Conservation (phyloP, 2,888 invertebrate genomes). For the Ligdia adustata region DNA sequence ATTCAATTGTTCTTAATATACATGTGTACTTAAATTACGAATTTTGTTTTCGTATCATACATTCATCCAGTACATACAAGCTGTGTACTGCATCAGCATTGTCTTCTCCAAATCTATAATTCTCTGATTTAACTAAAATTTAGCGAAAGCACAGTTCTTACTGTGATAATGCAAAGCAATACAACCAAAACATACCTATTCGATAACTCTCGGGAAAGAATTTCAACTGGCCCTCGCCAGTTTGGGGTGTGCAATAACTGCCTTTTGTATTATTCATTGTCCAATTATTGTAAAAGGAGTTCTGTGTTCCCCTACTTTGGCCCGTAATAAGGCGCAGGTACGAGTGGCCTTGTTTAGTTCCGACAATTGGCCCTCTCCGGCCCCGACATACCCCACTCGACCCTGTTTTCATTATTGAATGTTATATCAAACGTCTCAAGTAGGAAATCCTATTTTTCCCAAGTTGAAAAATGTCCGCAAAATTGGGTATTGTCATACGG, state of each 20-base stretch:
- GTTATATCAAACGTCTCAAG: constrained; percentile 60
- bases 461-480: constrained; percentile 22
- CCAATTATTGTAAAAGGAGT: constrained; percentile 83
- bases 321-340: constrained; percentile 49
- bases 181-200: constrained; percentile 25
- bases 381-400: constrained; percentile 44
- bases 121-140: no score
- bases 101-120: no score
- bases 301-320: constrained; percentile 60
- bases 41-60: no score
- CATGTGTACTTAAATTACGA: no score
- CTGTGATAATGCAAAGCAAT: no score
- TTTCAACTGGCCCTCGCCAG: constrained; percentile 60
- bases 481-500: constrained; percentile 23
- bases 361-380: constrained; percentile 57
- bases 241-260: constrained; percentile 72
- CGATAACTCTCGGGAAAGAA: constrained; percentile 36
- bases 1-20: no score
- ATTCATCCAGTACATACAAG: no score
- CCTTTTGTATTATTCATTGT: constrained; percentile 83
- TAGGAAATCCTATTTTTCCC: constrained; percentile 34
- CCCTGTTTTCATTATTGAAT: constrained; percentile 68
- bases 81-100: no score
- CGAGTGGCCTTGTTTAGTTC: constrained; percentile 63
- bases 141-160: no score